Conservation (phyloP, 2,888 invertebrate species). For the Meiosimyza decipiens region DNA sequence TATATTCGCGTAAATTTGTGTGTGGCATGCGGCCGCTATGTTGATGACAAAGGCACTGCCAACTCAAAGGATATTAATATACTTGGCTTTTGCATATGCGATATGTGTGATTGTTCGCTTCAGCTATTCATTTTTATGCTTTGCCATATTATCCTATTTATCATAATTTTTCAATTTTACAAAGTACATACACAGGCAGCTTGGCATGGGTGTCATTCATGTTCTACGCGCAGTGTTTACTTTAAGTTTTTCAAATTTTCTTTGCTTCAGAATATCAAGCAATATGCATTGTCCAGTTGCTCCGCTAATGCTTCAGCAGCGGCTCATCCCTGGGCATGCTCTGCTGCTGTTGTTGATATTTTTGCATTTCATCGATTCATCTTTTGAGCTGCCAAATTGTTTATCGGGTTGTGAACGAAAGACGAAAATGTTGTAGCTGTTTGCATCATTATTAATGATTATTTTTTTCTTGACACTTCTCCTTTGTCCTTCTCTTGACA, state of each 20-base stretch:
- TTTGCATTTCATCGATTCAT: constrained; percentile 64
- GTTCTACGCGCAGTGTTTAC: constrained; percentile 17
- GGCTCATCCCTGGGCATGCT: constrained; percentile 19
- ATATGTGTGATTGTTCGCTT: constrained; percentile 28
- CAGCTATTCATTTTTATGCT: constrained; percentile 28
- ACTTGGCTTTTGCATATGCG: constrained; percentile 34
- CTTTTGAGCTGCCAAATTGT: constrained; percentile 53
- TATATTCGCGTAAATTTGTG: constrained; percentile 20
- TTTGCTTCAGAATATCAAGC: constrained; percentile 14
- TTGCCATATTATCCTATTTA: constrained; percentile 58
- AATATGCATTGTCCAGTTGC: constrained; percentile 58
- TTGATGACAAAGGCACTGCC: constrained; percentile 12
- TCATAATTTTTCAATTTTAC: constrained; percentile 67
- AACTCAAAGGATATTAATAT: constrained; percentile 46
- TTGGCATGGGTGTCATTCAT: constrained; percentile 4
- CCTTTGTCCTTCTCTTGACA: constrained; percentile 43
- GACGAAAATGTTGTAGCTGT: constrained; percentile 42
- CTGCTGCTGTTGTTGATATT: constrained; percentile 49
- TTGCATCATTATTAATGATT: constrained; percentile 63
- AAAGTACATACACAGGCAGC: constrained; percentile 45
- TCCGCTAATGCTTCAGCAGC: constrained; percentile 14
- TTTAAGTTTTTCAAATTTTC: not conserved
- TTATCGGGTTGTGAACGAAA: constrained; percentile 42
- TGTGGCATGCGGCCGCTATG: constrained; percentile 20
- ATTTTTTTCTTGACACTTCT: constrained; percentile 50